Evolutionary conservation across 2,113 vertebrate genomes (phyloP), one percentile per base, ranked within the genome.

Genomic region (Ptilonorhynchus violaceus): DNA sequence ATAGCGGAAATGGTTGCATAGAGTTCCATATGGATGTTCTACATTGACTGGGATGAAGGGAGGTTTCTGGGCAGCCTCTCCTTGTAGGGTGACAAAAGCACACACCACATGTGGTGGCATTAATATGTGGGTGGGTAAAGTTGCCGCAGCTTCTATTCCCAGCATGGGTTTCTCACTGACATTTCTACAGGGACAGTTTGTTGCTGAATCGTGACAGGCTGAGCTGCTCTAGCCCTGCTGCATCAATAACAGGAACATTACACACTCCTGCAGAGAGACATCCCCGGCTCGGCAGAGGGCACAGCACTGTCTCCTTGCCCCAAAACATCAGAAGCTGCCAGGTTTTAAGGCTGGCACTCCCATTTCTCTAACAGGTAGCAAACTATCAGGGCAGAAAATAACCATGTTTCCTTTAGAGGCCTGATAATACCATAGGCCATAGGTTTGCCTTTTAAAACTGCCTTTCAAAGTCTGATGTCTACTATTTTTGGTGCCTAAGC

Each of bases 131-230:
- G 83, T 8, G 55, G 59, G 11, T 66, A 10, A 73, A 33, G n/a
- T 23, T 68, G 59, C 55, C 46, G 50, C 21, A 63, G 23, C 50
- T 92, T 89, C 25, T n/a, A 17, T 81, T 81, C 80, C 31, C 87
- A 81, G 76, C 59, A 28, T 56, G 63, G 25, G 67, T 77, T 92
- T 53, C 59, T 70, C 46, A 13, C n/a, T 92, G 93, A 84, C 55
- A 66, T 89, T 92, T 95, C 73, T 15, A 9, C 50, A 92, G 21
- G 55, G 49, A 76, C 66, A 39, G 31, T 62, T 49, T 85, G 50
- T 55, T 58, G 37, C 21, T 67, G 75, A 39, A 47, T 70, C 0
- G 0, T 62, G 58, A 24, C 56, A 13, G 58, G 56, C 53, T 80
- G 63, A 90, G 55, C 41, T 93, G 16, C 28, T 56, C 41, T 10